These are phyloP conservation scores for Bellardia pandia DNA, from an alignment of 2,888 invertebrate genomes.

Conservation along the genomic window DNA sequence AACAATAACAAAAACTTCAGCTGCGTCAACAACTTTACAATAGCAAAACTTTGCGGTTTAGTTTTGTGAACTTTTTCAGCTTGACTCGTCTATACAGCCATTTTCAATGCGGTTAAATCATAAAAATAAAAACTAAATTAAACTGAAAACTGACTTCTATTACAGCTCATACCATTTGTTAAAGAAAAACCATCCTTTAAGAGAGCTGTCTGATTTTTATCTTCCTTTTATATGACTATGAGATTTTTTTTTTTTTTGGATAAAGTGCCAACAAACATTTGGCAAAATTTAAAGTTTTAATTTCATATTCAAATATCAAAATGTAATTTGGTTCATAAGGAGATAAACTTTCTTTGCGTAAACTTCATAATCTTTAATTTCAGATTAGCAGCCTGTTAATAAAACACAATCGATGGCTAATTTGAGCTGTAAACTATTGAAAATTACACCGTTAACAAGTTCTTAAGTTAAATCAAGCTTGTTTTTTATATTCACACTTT, in stretches of 20 bases:
- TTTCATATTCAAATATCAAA: too few relatives aligned
- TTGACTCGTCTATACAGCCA: conserved; percentile 38
- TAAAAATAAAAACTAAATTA: neutral
- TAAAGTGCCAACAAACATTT: conserved; percentile 2
- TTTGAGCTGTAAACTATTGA: too few relatives aligned
- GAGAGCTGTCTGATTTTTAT: conserved; percentile 63
- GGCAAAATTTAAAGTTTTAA: too few relatives aligned
- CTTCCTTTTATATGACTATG: conserved; percentile 54
- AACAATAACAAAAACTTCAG: conserved; percentile 24
- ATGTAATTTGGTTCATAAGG: too few relatives aligned
- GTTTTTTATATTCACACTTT: neutral
- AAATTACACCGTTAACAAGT: too few relatives aligned
- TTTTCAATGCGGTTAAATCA: conserved; percentile 63
- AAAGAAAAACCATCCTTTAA: conserved; percentile 22
- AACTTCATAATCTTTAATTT: too few relatives aligned
- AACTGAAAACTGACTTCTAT: conserved; percentile 35
- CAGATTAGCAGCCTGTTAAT: too few relatives aligned
- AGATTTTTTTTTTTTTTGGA: conserved; percentile 34
- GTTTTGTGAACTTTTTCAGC: conserved; percentile 59
- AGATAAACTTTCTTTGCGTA: too few relatives aligned
- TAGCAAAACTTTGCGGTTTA: conserved; percentile 64
- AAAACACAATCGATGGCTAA: too few relatives aligned
- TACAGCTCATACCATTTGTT: conserved; percentile 21
- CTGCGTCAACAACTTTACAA: conserved; percentile 44
- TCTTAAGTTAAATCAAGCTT: neutral